Evolutionary conservation across 92 coral and sea anemone genomes (phyloP).

Genomic region (Desmophyllum pertusum): DNA sequence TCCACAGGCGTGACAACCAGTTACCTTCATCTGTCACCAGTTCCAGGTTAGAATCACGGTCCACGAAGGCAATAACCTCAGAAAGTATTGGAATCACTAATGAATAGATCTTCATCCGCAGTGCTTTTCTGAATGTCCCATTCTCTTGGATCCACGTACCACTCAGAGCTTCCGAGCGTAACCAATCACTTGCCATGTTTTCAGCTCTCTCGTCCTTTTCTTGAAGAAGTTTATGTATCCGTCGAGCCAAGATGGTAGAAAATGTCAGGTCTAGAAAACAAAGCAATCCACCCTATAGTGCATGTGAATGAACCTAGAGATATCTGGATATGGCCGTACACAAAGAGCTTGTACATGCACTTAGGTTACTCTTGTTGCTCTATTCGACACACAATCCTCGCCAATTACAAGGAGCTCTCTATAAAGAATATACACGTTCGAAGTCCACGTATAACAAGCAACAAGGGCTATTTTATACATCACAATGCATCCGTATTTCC

Average conservation of each 20-base stretch:
- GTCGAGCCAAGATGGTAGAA: constrained; percentile 58
- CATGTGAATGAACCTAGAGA: too few species aligned
- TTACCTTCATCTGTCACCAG: constrained; percentile 37
- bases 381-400: too few species aligned
- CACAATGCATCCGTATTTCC: too few species aligned
- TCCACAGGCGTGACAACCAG: constrained; percentile 75
- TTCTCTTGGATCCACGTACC: constrained; percentile 76
- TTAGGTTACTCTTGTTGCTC: too few species aligned
- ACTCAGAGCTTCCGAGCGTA: constrained; percentile 75
- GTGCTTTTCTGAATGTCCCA: constrained; percentile 90
- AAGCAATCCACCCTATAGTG: not conserved
- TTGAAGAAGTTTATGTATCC: constrained; percentile 68
- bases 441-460: too few species aligned
- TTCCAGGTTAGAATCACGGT: constrained; percentile 78
- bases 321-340: too few species aligned
- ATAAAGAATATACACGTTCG: too few species aligned
- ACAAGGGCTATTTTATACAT: too few species aligned
- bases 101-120: constrained; percentile 80
- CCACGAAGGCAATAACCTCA: constrained; percentile 75
- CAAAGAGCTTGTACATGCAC: too few species aligned
- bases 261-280: constrained; percentile 25
- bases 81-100: constrained; percentile 81
- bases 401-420: too few species aligned
- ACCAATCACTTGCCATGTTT: constrained; percentile 67
- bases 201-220: constrained; percentile 71